Conservation (phyloP, 2,113 vertebrate genomes). For the Oceanites oceanicus region DNA sequence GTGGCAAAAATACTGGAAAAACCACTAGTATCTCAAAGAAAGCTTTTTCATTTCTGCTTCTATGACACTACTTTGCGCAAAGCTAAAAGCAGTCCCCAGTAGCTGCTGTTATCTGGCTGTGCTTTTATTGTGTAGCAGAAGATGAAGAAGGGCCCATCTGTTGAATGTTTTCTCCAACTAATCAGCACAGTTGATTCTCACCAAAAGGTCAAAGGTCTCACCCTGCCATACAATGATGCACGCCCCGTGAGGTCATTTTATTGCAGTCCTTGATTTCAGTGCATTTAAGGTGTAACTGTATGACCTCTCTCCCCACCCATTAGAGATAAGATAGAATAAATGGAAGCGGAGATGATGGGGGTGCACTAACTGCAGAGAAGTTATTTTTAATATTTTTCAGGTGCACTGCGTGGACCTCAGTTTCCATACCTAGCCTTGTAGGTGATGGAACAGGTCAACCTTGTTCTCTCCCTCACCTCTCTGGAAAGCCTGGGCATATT, state of each 20-base stretch:
- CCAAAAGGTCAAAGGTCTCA: not conserved
- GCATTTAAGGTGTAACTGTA: not conserved
- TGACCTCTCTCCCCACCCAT: not conserved
- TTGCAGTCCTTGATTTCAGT: not conserved
- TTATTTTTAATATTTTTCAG: not conserved
- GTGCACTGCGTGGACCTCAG: not conserved
- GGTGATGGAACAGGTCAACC: not conserved
- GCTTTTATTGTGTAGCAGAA: not conserved
- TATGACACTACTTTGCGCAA: not conserved
- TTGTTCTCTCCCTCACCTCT: not conserved
- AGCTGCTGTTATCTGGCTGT: not conserved
- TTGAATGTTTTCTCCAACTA: not conserved
- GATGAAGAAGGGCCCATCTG: conserved; percentile 19
- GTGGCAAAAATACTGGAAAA: not conserved
- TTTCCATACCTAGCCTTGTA: not conserved
- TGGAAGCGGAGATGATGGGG: not conserved
- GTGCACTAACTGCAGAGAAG: not conserved
- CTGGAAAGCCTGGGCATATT: not conserved
- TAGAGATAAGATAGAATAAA: not conserved
- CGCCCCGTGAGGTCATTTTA: not conserved
- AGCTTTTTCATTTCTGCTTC: not conserved
- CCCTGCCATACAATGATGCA: not conserved
- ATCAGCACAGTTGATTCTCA: not conserved
- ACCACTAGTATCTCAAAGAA: not conserved
- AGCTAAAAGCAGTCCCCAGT: not conserved